Conservation (phyloP, 2,888 invertebrate species). For the Dorcus parallelipipedus region DNA sequence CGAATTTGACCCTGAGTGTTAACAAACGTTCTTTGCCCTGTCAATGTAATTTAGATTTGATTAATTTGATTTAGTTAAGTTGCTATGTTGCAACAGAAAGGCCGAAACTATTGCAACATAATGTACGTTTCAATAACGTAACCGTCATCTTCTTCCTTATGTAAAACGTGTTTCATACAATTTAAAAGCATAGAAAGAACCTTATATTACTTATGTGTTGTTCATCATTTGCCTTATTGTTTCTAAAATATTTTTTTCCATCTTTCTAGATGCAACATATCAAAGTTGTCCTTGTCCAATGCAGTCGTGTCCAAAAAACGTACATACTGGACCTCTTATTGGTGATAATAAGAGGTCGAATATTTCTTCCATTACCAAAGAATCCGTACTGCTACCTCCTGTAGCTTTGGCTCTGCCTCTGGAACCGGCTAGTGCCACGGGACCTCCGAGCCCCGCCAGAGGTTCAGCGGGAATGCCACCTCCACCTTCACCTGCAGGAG, state of each 20-base stretch:
- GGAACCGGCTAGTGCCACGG: slow-evolving; percentile 53
- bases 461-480: slow-evolving; percentile 66
- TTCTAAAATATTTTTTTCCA: neutral
- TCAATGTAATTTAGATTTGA: too few relatives aligned
- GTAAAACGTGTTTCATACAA: too few relatives aligned
- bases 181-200: neutral
- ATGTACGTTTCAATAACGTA: too few relatives aligned
- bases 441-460: slow-evolving; percentile 66
- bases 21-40: too few relatives aligned
- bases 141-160: too few relatives aligned
- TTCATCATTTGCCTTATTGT: slow-evolving; percentile 4
- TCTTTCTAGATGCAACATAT: slow-evolving; percentile 54
- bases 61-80: too few relatives aligned
- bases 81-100: too few relatives aligned
- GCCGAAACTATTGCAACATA: too few relatives aligned
- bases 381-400: slow-evolving; percentile 47
- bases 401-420: slow-evolving; percentile 52
- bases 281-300: slow-evolving; percentile 84
- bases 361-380: slow-evolving; percentile 45
- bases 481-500: slow-evolving; percentile 56
- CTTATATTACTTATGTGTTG: neutral
- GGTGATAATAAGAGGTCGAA: slow-evolving; percentile 79
- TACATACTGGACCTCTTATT: slow-evolving; percentile 97
- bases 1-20: too few relatives aligned
- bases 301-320: slow-evolving; percentile 97